Conservation (phyloP, 2,797 vertebrate genomes). For the Morus bassanus region DNA sequence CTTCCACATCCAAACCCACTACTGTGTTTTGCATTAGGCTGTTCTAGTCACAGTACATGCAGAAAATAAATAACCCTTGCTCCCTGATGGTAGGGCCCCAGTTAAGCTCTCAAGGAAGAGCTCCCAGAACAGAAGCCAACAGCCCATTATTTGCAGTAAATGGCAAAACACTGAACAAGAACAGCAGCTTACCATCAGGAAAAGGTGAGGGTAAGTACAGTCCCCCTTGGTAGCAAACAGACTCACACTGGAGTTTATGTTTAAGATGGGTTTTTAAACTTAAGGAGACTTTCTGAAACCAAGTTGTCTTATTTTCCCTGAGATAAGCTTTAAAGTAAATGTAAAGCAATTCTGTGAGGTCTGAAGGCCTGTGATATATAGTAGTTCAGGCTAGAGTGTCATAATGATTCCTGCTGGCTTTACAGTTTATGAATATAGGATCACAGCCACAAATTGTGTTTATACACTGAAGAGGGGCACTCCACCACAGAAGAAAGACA, state of each 20-base stretch:
- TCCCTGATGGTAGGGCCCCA: not conserved
- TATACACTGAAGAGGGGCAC: not conserved
- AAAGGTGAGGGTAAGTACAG: not conserved
- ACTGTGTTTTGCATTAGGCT: not conserved
- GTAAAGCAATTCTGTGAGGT: not conserved
- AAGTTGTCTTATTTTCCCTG: not conserved
- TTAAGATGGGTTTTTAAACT: not conserved
- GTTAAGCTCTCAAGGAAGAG: not conserved
- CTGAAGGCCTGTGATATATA: not conserved
- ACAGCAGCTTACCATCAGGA: not conserved
- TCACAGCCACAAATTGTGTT: not conserved
- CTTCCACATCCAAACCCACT: not conserved
- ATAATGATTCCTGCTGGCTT: not conserved
- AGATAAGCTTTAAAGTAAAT: not conserved
- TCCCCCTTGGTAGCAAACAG: not conserved
- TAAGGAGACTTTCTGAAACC: not conserved
- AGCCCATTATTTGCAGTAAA: not conserved
- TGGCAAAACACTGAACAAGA: not conserved
- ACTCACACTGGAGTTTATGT: not conserved
- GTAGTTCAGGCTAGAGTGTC: not conserved
- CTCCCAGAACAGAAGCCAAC: not conserved
- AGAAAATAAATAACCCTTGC: not conserved
- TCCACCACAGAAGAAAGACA: not conserved
- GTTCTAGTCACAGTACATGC: not conserved
- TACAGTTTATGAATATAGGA: not conserved